These are phyloP conservation scores for Phocoena sinus DNA, from an alignment of 2,113 vertebrate genomes.

Conservation along the genomic window DNA sequence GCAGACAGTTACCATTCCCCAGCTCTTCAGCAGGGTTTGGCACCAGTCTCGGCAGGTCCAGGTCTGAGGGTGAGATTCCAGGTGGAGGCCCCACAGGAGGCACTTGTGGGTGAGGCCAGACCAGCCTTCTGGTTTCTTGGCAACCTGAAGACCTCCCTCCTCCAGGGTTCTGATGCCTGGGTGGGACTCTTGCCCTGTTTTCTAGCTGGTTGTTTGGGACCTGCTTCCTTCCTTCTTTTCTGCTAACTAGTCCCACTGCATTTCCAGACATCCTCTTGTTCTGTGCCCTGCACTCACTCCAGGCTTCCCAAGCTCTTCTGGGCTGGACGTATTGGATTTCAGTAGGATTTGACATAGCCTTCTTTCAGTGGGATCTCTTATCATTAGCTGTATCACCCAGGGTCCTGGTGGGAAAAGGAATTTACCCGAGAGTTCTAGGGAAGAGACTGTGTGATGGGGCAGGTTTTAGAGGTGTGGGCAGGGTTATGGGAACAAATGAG, in stretches of 20 bases:
- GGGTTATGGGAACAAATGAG: background rate
- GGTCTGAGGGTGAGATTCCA: background rate
- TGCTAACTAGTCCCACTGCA: background rate
- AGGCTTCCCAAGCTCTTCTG: background rate
- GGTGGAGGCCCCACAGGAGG: background rate
- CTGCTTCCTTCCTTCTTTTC: background rate
- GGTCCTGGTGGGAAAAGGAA: background rate
- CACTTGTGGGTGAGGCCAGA: background rate
- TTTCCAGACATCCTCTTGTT: background rate
- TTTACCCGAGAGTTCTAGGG: background rate
- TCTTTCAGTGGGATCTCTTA: background rate
- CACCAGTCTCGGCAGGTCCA: background rate
- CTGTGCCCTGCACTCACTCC: background rate
- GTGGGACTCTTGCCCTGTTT: background rate
- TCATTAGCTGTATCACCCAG: background rate
- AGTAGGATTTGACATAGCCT: background rate
- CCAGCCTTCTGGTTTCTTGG: background rate
- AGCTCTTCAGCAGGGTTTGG: background rate
- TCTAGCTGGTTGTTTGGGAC: background rate
- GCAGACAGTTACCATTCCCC: rapidly evolving
- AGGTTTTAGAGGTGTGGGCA: background rate
- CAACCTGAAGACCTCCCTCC: background rate
- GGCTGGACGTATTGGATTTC: background rate
- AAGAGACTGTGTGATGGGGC: background rate
- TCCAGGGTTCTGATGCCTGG: background rate